Evolutionary conservation across 2,113 vertebrate genomes (phyloP).

Genomic region (Brevimyrus niger): DNA sequence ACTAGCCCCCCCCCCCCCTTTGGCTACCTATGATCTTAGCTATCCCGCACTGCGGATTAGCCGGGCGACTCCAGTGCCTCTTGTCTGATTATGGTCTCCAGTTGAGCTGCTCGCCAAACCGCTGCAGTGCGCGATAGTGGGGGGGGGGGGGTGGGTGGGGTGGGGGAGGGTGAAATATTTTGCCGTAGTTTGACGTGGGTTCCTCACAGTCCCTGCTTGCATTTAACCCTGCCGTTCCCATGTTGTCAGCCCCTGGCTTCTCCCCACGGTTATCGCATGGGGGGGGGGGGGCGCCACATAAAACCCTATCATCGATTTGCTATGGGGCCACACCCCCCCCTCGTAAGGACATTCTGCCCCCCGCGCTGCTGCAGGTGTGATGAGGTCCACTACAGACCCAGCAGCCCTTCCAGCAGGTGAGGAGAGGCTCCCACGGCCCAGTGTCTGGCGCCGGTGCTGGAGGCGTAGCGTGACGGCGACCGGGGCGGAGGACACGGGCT

Average conservation of each 20-base stretch:
- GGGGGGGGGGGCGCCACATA: neutral
- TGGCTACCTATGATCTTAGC: conserved; percentile 30
- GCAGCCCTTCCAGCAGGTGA: neutral
- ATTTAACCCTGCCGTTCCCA: neutral
- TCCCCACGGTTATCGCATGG: conserved; percentile 23
- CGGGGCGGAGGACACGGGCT: neutral
- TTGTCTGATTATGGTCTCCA: conserved; percentile 30
- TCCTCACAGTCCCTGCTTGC: neutral
- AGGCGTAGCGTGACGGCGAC: neutral
- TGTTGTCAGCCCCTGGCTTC: neutral
- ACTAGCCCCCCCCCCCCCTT: conserved; percentile 14
- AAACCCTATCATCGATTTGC: neutral
- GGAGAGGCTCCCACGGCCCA: neutral
- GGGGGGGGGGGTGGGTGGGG: neutral
- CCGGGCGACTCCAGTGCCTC: conserved; percentile 26
- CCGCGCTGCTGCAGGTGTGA: neutral
- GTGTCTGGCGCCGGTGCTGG: neutral
- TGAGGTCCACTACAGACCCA: neutral
- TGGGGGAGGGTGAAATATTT: neutral
- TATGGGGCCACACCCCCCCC: neutral
- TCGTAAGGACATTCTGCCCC: neutral
- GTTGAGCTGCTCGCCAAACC: neutral
- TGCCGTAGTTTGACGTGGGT: conserved; percentile 20
- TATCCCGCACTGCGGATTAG: conserved; percentile 24
- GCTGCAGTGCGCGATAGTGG: neutral